A percentile compares a stretch with the other conserved stretches of the same genome.
phyloP scores from a whole-genome alignment of 1,140 invertebrate species.

The Galleria mellonella region DNA sequence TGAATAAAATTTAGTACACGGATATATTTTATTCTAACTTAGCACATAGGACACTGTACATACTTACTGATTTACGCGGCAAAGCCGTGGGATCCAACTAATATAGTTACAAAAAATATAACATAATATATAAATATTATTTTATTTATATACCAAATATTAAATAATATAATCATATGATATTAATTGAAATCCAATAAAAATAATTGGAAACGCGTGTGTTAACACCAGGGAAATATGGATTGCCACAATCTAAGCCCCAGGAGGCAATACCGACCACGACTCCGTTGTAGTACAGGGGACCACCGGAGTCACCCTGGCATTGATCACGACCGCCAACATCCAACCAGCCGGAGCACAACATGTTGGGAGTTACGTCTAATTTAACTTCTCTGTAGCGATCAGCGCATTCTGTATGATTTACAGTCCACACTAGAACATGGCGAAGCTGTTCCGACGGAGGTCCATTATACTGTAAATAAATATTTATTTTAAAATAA shows the following conservation, averaged over 20 bases:
- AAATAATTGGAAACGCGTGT: slow-evolving; percentile 55
- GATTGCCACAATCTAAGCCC: slow-evolving; percentile 70
- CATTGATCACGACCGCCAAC: slow-evolving; percentile 43
- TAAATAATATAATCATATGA: too few relatives aligned
- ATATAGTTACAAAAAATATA: too few relatives aligned
- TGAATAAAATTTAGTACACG: too few relatives aligned
- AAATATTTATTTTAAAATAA: neutral
- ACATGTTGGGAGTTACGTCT: slow-evolving; percentile 38
- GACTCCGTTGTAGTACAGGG: slow-evolving; percentile 73
- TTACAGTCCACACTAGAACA: slow-evolving; percentile 36
- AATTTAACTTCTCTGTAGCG: slow-evolving; percentile 18
- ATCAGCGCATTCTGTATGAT: slow-evolving; percentile 24
- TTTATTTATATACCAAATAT: too few relatives aligned
- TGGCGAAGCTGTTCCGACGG: slow-evolving; percentile 38
- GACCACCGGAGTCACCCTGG: slow-evolving; percentile 77
- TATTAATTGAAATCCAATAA: too few relatives aligned
- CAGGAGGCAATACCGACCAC: slow-evolving; percentile 76
- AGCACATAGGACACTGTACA: too few relatives aligned
- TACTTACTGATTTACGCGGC: too few relatives aligned
- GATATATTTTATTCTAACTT: too few relatives aligned
- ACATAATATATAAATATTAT: too few relatives aligned
- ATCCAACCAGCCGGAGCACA: slow-evolving; percentile 43
- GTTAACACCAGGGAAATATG: slow-evolving; percentile 72
- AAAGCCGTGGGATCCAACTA: too few relatives aligned
- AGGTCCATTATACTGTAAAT: slow-evolving; percentile 29